phyloP scores from a whole-genome alignment of 2,888 invertebrate species.

The Cerastoderma edule region DNA sequence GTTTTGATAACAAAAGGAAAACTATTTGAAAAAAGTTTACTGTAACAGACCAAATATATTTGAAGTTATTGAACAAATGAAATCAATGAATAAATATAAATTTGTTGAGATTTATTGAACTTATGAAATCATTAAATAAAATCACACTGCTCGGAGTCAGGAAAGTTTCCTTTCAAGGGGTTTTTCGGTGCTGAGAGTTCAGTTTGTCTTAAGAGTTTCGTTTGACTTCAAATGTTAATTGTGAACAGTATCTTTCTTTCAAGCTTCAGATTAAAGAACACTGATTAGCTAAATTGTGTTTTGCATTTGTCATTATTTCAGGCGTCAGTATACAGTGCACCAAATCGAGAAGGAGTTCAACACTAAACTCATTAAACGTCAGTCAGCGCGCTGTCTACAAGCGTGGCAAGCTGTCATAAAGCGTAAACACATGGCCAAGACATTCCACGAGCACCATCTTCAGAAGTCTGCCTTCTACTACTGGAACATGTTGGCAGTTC shows the following conservation, averaged over 20 bases:
- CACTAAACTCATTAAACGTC: slow-evolving; percentile 46
- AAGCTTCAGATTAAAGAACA: not conserved
- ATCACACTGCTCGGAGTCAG: no score
- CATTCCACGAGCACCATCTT: slow-evolving; percentile 64
- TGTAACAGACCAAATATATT: no score
- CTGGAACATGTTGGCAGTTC: slow-evolving; percentile 65
- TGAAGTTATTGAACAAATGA: no score
- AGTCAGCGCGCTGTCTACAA: slow-evolving; percentile 56
- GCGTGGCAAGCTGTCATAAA: slow-evolving; percentile 71
- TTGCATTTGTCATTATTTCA: slow-evolving; percentile 33
- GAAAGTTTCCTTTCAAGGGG: no score
- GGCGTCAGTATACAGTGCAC: slow-evolving; percentile 69
- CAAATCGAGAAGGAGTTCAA: slow-evolving; percentile 65
- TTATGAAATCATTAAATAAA: no score
- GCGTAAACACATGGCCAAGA: slow-evolving; percentile 67
- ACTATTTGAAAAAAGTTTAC: no score
- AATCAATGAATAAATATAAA: no score
- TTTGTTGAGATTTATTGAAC: no score
- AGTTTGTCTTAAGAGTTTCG: no score
- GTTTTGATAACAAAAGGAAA: no score
- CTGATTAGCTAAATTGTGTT: not conserved
- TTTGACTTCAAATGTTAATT: no score
- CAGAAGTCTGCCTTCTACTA: slow-evolving; percentile 60
- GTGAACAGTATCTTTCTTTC: not conserved
- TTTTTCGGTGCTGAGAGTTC: no score